Evolutionary conservation across 1,140 invertebrate genomes (phyloP).

Genomic region (Nasonia longicornis): DNA sequence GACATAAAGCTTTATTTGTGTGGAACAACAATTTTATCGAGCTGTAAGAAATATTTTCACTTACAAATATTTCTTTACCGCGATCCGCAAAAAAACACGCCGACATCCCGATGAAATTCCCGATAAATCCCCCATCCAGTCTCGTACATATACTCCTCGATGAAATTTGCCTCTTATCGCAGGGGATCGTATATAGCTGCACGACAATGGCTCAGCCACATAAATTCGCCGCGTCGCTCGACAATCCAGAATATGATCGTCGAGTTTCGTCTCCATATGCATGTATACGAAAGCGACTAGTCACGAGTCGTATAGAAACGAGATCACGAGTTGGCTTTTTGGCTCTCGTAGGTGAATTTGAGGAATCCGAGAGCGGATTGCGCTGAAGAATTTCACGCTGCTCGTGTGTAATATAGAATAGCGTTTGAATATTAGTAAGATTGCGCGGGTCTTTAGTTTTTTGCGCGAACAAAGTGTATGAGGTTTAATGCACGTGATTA

Average conservation of each 20-base stretch:
- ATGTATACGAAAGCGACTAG: not conserved
- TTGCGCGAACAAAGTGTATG: not conserved
- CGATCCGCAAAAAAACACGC: not conserved
- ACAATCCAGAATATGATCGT: conserved; percentile 16
- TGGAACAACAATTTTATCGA: too few species aligned
- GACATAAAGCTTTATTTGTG: too few species aligned
- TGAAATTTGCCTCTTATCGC: conserved; percentile 18
- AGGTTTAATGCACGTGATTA: conserved; percentile 1
- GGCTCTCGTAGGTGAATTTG: conserved; percentile 19
- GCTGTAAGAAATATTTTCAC: too few species aligned
- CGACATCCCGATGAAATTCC: not conserved
- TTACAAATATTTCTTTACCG: not conserved
- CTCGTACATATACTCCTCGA: not conserved
- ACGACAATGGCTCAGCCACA: conserved; percentile 7
- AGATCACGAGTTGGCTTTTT: conserved; percentile 21
- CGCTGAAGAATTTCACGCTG: too few species aligned
- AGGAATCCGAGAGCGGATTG: conserved; percentile 18
- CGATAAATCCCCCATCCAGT: not conserved
- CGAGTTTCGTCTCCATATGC: not conserved
- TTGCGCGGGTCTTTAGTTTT: not conserved
- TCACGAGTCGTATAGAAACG: conserved; percentile 15
- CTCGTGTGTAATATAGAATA: not conserved
- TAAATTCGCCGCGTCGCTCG: not conserved
- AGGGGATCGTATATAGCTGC: not conserved
- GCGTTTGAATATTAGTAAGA: not conserved